A percentile compares a stretch with the other conserved stretches of the same genome.
These are phyloP conservation scores for Pipistrellus nathusii DNA, from an alignment of 2,797 vertebrate genomes.

Conservation along the genomic window DNA sequence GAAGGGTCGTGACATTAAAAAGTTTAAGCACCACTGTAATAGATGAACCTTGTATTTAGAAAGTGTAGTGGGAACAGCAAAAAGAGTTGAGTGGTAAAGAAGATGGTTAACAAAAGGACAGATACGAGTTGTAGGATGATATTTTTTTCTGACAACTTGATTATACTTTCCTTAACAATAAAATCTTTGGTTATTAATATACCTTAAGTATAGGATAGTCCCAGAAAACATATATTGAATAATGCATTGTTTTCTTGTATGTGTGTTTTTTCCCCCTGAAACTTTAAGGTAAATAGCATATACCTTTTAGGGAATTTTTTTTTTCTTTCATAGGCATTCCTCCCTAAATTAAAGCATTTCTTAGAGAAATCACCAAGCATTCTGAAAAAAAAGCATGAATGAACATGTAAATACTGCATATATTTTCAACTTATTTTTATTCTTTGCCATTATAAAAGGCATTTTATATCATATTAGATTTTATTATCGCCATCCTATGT, in stretches of 20 bases:
- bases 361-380: background rate
- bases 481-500: background rate
- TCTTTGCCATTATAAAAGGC: background rate
- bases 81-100: background rate
- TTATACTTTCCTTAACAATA: background rate
- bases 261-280: background rate
- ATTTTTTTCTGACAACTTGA: background rate
- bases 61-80: background rate
- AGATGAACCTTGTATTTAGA: background rate
- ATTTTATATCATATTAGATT: background rate
- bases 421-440: no score
- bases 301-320: background rate
- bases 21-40: no score
- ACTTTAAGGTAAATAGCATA: conserved; percentile 4
- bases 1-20: no score
- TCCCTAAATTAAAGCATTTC: background rate
- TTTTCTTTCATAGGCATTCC: background rate
- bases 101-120: background rate
- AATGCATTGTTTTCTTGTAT: background rate
- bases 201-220: background rate
- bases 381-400: background rate
- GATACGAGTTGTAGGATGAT: background rate
- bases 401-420: background rate
- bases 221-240: background rate
- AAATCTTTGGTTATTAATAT: background rate